These are phyloP conservation scores for Mola mola DNA, from an alignment of 2,113 vertebrate species.

Conservation along the genomic window DNA sequence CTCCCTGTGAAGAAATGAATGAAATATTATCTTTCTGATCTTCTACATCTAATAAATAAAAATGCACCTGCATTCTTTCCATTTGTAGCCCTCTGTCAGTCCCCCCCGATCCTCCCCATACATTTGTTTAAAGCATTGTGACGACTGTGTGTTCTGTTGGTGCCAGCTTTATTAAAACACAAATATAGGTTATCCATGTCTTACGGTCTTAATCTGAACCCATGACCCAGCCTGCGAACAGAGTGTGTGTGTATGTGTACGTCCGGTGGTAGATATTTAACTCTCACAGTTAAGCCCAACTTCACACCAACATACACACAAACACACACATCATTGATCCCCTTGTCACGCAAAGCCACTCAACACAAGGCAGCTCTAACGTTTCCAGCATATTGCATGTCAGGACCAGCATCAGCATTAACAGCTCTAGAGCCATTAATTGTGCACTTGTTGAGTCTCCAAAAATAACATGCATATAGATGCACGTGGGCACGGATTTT, in stretches of 20 bases:
- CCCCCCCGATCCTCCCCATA: too few relatives aligned
- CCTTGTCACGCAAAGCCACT: slow-evolving; percentile 68
- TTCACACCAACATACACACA: slow-evolving; percentile 46
- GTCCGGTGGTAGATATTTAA: slow-evolving; percentile 40
- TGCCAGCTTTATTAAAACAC: slow-evolving; percentile 32
- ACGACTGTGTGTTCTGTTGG: not conserved
- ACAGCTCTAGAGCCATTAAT: slow-evolving; percentile 37
- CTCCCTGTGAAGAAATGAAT: too few relatives aligned
- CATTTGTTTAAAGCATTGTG: too few relatives aligned
- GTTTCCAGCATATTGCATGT: slow-evolving; percentile 28
- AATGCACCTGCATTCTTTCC: too few relatives aligned
- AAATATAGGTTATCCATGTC: slow-evolving; percentile 72
- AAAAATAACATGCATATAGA: too few relatives aligned
- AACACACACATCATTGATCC: slow-evolving; percentile 51
- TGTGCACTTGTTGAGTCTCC: slow-evolving; percentile 33
- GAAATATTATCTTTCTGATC: too few relatives aligned
- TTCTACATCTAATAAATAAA: too few relatives aligned
- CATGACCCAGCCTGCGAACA: slow-evolving; percentile 49
- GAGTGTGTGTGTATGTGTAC: slow-evolving; percentile 21
- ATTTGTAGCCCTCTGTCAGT: too few relatives aligned
- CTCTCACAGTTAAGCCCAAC: slow-evolving; percentile 38
- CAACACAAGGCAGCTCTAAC: slow-evolving; percentile 51
- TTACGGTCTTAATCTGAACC: slow-evolving; percentile 71
- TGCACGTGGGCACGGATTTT: not conserved
- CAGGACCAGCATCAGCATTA: slow-evolving; percentile 24